phyloP scores from a whole-genome alignment of 2,888 invertebrate species.

The Tillus elongatus region DNA sequence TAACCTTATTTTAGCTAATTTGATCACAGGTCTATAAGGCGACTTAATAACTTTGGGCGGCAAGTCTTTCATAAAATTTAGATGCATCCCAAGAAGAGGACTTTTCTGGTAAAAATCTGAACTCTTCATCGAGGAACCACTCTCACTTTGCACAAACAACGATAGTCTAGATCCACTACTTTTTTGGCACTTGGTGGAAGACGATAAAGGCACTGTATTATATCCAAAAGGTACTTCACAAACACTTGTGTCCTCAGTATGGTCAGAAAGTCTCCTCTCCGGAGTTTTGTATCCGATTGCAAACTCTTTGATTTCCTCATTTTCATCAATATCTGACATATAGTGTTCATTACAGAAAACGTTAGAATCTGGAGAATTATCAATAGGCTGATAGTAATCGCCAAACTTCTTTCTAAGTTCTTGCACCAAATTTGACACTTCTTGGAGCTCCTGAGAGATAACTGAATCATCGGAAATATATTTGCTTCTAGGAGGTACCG shows the following conservation, averaged over 20 bases:
- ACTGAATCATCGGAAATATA: conserved; percentile 34
- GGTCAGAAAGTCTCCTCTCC: conserved; percentile 26
- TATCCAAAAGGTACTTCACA: not conserved
- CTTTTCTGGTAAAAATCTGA: conserved; percentile 33
- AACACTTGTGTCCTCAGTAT: conserved; percentile 14
- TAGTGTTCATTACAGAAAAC: conserved; percentile 38
- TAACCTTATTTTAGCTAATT: conserved; percentile 40
- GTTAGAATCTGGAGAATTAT: conserved; percentile 28
- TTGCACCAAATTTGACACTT: conserved; percentile 32
- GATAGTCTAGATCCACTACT: conserved; percentile 18
- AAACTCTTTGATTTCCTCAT: conserved; percentile 38
- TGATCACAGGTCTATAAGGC: conserved; percentile 36
- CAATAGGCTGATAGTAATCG: conserved; percentile 8
- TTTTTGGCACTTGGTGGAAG: conserved; percentile 13
- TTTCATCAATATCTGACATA: conserved; percentile 41
- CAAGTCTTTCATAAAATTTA: conserved; percentile 19
- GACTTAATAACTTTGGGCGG: conserved; percentile 32
- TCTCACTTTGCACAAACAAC: conserved; percentile 23
- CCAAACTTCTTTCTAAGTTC: conserved; percentile 30
- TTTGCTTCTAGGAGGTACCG: conserved; percentile 24
- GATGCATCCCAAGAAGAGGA: conserved; percentile 20
- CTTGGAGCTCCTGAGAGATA: conserved; percentile 35
- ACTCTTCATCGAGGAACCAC: conserved; percentile 35
- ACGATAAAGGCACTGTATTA: conserved; percentile 18
- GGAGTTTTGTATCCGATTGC: conserved; percentile 30